Evolutionary conservation across 2,888 invertebrate genomes (phyloP).

Genomic region (Gandaritis pyraliata): DNA sequence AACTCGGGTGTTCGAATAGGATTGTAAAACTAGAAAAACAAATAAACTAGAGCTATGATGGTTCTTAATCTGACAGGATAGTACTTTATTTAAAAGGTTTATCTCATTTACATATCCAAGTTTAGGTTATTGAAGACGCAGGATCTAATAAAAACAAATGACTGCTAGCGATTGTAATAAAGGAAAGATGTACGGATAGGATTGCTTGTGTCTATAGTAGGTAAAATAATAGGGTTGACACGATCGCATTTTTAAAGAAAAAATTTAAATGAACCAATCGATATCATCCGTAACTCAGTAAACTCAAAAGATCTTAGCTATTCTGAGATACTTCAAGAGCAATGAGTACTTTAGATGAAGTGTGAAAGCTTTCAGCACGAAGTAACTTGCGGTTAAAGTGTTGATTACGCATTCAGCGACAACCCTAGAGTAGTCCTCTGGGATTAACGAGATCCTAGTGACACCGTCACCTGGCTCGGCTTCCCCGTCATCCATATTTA

Average conservation of each 20-base stretch:
- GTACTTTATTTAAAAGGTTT: too few relatives aligned
- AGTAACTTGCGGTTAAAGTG: conserved; percentile 7
- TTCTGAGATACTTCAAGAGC: too few relatives aligned
- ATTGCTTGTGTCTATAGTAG: conserved; percentile 1
- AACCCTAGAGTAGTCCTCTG: conserved; percentile 38
- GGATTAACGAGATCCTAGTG: conserved; percentile 52
- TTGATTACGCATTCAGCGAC: conserved; percentile 29
- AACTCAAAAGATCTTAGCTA: too few relatives aligned
- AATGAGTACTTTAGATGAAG: too few relatives aligned
- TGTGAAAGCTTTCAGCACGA: conserved; percentile 7
- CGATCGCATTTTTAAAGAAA: neutral
- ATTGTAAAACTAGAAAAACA: too few relatives aligned
- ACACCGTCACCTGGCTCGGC: conserved; percentile 47
- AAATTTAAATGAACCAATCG: neutral
- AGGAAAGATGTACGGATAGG: conserved; percentile 22
- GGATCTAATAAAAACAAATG: conserved; percentile 47
- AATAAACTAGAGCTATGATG: too few relatives aligned
- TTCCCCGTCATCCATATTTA: conserved; percentile 54
- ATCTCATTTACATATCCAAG: neutral
- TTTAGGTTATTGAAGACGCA: conserved; percentile 15
- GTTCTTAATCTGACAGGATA: too few relatives aligned
- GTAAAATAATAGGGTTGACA: conserved; percentile 25
- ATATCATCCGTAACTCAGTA: too few relatives aligned
- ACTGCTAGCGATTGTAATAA: conserved; percentile 32
- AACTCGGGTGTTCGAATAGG: too few relatives aligned